phyloP scores from a whole-genome alignment of 2,113 vertebrate genomes.

The Bungarus multicinctus region DNA sequence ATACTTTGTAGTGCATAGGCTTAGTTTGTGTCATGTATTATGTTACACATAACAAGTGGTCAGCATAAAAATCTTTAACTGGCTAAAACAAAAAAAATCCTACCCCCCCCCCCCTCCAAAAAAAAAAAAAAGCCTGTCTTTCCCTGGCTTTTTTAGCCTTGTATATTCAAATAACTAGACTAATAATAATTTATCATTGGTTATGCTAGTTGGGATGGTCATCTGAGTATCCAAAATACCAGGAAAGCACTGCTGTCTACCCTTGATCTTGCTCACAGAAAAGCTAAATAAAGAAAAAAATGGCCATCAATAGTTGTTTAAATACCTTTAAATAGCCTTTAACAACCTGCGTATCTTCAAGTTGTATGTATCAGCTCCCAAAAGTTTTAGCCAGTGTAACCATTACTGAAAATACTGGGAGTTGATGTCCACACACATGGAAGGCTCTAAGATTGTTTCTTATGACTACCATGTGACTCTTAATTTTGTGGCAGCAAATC shows the following conservation, averaged over 20 bases:
- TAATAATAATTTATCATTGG: neutral
- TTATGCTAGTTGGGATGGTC: neutral
- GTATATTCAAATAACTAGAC: neutral
- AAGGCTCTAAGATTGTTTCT: neutral
- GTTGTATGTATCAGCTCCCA: neutral
- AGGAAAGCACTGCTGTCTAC: neutral
- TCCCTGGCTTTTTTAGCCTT: neutral
- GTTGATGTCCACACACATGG: neutral
- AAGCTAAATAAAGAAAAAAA: neutral
- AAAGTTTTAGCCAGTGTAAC: neutral
- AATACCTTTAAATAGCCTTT: neutral
- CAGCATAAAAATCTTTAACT: neutral
- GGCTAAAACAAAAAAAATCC: neutral
- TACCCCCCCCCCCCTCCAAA: no score
- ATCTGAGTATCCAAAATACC: neutral
- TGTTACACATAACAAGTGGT: neutral
- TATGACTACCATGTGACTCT: neutral
- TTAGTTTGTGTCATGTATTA: neutral
- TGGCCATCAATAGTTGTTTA: neutral
- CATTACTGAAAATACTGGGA: neutral
- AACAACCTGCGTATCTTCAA: neutral
- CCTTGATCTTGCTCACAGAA: neutral
- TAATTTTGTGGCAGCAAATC: neutral
- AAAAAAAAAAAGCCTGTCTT: neutral
- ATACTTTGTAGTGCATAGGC: neutral